Evolutionary conservation across 2,888 invertebrate species (phyloP), one percentile per base, ranked within the genome.

Genomic region (Agonopterix alstromeriana): DNA sequence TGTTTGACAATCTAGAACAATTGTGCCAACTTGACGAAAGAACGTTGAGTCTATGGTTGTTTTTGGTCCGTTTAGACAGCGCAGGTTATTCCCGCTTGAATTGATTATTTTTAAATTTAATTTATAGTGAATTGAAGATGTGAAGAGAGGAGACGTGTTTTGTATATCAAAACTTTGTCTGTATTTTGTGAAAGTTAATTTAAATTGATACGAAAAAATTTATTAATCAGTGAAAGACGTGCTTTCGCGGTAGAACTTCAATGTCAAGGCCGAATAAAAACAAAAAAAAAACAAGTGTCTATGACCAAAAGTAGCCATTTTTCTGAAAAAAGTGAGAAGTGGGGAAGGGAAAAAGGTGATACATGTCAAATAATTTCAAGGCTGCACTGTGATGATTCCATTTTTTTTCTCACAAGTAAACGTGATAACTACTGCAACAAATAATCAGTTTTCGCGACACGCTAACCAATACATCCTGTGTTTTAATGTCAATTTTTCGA

Each of bases 341-440:
- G 70, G 70, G 72, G 66, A 70, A 67, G 65, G 77, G 78, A 82
- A 81, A 84, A 79, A 77, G 75, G 80, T 76, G 77, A 82, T 86
- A 82, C 74, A 83, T 85, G 88, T 87, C 88, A 87, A 87, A 85
- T 82, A 76, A 38, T 42, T 78, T 85, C 87, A 85, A 86, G 84
- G 84, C 82, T 83, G 79, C 70, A 67, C 72, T 83, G 82, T 80
- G 82, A 85, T 86, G 88, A 87, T 78, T 85, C 75, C 76, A 80
- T 79, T 82, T 78, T 78, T 73, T 71, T 67, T 77, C 56, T 27
- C 27, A 3, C 27, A 27, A 27, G 27, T 27, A 60, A 82, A 82
- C 81, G 87, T 85, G 84, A 82, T 85, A 85, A 82, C 73, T 68
- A 75, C 74, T 76, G 75, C 65, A 75, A 76, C 73, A 77, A 82